Conservation (phyloP, 2,888 invertebrate species). For the Leucoptera coffeella region DNA sequence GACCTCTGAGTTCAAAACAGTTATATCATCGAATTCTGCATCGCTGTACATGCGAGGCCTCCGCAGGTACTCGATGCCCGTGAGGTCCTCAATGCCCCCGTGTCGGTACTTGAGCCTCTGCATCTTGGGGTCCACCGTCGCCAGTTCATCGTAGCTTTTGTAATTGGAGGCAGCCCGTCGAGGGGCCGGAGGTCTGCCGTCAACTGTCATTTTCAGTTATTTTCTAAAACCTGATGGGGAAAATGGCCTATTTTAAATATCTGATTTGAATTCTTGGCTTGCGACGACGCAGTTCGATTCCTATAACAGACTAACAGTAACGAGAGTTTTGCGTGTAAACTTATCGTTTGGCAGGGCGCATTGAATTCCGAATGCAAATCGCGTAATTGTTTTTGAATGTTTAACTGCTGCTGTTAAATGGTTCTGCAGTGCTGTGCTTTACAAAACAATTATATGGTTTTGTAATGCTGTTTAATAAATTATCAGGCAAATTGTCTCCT, state of each 20-base stretch:
- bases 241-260: slow-evolving; percentile 14
- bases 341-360: slow-evolving; percentile 33
- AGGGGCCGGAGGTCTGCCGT: slow-evolving; percentile 37
- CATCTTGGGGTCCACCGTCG: slow-evolving; percentile 22
- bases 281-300: background rate
- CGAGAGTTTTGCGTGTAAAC: slow-evolving; percentile 29
- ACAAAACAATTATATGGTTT: too few species aligned
- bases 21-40: slow-evolving; percentile 34
- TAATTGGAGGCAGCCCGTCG: slow-evolving; percentile 39
- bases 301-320: too few species aligned
- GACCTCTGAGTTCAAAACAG: slow-evolving; percentile 39
- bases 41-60: slow-evolving; percentile 18
- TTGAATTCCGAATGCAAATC: slow-evolving; percentile 12
- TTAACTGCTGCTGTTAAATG: too few species aligned
- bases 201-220: slow-evolving; percentile 32
- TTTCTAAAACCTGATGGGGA: slow-evolving; percentile 22
- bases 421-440: too few species aligned
- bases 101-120: slow-evolving; percentile 32
- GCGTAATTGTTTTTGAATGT: slow-evolving; percentile 1
- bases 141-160: slow-evolving; percentile 43
- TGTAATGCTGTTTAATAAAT: too few species aligned
- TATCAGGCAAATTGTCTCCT: too few species aligned
- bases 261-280: slow-evolving; percentile 2
- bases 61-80: slow-evolving; percentile 22
- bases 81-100: slow-evolving; percentile 34